Conservation (phyloP, 2,797 vertebrate genomes). For the Geotrypetes seraphini region DNA sequence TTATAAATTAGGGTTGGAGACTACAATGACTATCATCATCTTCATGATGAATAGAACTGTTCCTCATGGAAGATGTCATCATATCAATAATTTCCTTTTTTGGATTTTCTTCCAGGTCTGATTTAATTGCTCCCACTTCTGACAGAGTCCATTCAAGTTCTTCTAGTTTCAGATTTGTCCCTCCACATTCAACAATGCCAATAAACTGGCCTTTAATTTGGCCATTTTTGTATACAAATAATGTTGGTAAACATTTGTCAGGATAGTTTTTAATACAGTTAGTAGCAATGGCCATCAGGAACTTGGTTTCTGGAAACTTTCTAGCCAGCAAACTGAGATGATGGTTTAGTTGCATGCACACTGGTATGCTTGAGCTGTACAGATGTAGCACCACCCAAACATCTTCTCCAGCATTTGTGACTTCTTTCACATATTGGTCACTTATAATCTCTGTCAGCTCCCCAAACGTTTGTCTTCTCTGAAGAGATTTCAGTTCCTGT, state of each 20-base stretch:
- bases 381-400: slow-evolving; percentile 47
- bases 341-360: slow-evolving; percentile 41
- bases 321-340: slow-evolving; percentile 39
- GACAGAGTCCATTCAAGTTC: slow-evolving; percentile 49
- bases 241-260: slow-evolving; percentile 41
- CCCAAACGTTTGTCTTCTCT: slow-evolving; percentile 34
- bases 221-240: slow-evolving; percentile 39
- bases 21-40: slow-evolving; percentile 2
- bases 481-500: slow-evolving; percentile 38
- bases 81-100: slow-evolving; percentile 24
- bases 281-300: slow-evolving; percentile 45
- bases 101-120: slow-evolving; percentile 42
- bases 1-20: background rate
- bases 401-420: slow-evolving; percentile 40
- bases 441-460: slow-evolving; percentile 46
- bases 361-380: slow-evolving; percentile 36
- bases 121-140: slow-evolving; percentile 40
- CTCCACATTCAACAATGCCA: slow-evolving; percentile 34
- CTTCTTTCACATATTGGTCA: slow-evolving; percentile 42
- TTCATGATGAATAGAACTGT: slow-evolving; percentile 12
- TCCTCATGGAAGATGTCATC: slow-evolving; percentile 29
- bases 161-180: slow-evolving; percentile 36
- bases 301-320: slow-evolving; percentile 50
- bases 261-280: slow-evolving; percentile 46
- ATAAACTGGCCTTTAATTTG: slow-evolving; percentile 43